These are phyloP conservation scores for Drosophila oshimai DNA, from an alignment of 1,140 invertebrate genomes.

Conservation along the genomic window DNA sequence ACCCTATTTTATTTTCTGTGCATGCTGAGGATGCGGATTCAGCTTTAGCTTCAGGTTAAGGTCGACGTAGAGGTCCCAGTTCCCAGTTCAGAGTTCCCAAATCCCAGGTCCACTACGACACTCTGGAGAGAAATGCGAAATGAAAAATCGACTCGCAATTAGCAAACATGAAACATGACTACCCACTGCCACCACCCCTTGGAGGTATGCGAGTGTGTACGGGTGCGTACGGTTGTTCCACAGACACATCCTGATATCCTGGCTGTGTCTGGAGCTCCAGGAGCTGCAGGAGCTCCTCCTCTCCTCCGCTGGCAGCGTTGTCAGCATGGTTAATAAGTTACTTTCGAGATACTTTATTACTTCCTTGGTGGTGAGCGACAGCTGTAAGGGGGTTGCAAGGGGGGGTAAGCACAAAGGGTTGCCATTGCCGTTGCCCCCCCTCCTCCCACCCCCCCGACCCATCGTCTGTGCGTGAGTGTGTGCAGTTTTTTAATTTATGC, in stretches of 20 bases:
- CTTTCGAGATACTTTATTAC: slow-evolving; percentile 80
- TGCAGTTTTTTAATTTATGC: slow-evolving; percentile 77
- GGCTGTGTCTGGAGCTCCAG: slow-evolving; percentile 35
- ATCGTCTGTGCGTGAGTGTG: slow-evolving; percentile 42
- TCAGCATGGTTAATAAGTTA: slow-evolving; percentile 81
- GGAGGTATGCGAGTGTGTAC: neutral
- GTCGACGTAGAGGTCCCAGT: neutral
- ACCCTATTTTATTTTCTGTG: neutral
- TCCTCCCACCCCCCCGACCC: slow-evolving; percentile 21
- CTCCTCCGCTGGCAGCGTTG: slow-evolving; percentile 61
- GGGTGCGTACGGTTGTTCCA: slow-evolving; percentile 7
- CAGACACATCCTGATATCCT: slow-evolving; percentile 26
- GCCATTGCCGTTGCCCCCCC: slow-evolving; percentile 42
- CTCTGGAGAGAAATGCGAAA: slow-evolving; percentile 75
- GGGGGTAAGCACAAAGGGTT: slow-evolving; percentile 50
- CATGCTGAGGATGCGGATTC: neutral
- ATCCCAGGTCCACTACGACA: slow-evolving; percentile 34
- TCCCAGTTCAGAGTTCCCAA: neutral
- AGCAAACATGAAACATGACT: slow-evolving; percentile 75
- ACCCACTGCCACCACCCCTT: neutral
- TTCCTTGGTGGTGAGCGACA: slow-evolving; percentile 71
- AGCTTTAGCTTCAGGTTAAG: slow-evolving; percentile 2
- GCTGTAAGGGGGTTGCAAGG: neutral
- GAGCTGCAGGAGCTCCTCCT: slow-evolving; percentile 53
- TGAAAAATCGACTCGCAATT: slow-evolving; percentile 81